Conservation (phyloP, 92 coral and sea anemone genomes). For the Heliopora coerulea region DNA sequence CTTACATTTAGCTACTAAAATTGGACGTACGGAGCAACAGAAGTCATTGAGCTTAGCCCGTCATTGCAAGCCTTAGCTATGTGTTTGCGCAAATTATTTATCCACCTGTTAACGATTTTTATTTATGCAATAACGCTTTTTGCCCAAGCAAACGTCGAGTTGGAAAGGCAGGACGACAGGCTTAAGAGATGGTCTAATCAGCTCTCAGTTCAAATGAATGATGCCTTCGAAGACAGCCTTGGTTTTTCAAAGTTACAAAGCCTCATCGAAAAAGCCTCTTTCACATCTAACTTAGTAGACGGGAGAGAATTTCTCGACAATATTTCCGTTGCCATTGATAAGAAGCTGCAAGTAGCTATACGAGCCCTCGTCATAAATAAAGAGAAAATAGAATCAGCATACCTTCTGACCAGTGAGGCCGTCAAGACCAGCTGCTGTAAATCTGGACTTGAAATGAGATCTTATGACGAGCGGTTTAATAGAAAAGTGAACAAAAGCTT, state of each 20-base stretch:
- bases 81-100: no score
- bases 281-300: slow-evolving; percentile 15
- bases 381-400: slow-evolving; percentile 16
- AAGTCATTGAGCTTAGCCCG: no score
- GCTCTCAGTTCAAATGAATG: slow-evolving; percentile 22
- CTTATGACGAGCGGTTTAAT: slow-evolving; percentile 35
- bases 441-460: slow-evolving; percentile 3
- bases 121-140: neutral
- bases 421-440: slow-evolving; percentile 4
- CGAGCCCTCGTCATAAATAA: slow-evolving; percentile 14
- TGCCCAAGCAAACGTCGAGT: neutral
- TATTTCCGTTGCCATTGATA: slow-evolving; percentile 25
- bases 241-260: slow-evolving; percentile 49
- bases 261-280: slow-evolving; percentile 37
- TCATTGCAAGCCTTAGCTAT: no score
- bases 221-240: slow-evolving; percentile 36
- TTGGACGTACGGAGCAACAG: no score
- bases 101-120: neutral
- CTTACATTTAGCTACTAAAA: no score
- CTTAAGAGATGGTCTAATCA: slow-evolving; percentile 25
- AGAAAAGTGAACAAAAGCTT: slow-evolving; percentile 11
- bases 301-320: slow-evolving; percentile 29
- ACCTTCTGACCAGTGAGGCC: neutral
- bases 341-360: slow-evolving; percentile 11
- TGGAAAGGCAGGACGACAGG: neutral